Base-by-base conservation (phyloP, 1,140 invertebrate species). In the Goniozus legneri region DNA sequence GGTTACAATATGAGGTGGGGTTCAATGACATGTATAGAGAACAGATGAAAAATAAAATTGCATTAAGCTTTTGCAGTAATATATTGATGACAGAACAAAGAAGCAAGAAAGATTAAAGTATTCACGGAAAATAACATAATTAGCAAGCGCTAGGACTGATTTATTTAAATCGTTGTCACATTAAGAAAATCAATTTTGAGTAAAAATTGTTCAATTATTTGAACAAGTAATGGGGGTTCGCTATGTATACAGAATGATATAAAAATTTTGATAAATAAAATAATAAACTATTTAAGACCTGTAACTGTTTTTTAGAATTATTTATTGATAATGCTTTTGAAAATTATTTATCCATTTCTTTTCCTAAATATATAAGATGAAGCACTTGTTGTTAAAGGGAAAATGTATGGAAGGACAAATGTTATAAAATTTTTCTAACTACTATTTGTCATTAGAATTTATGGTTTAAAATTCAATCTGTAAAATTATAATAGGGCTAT, bases 261-360 rank as follows among this genome's bases (percentile, higher is more conserved):
- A 58, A 68, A 56, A 54, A 54, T 70, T 70, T 70, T 69, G 63
- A 67, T 67, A 69, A 69, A 62, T 58, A 65, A 67, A 57, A 34
- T 49, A 63, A 68, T 58, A 65, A 69, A 69, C 47, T 64, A 63
- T 62, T 67, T 59, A 66, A 67, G 54, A 64, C 59, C 50, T 60
- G 32, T 46, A 59, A 52, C 35, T 47, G 52, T 64, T 56, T 53
- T 44, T 48, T 42, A 46, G 47, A 51, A 16, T 67, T 60, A 56
- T 63, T 64, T 61, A 47, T 56, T 62, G 16, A 43, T 49, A 27
- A 6, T 27, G 4, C 4, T 27, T 6, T 27, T 27, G 24, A 27
- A 4, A 27, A 27, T 6, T 27, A 27, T 27, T n/a, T n/a, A n/a
- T n/a, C n/a, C n/a, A n/a, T n/a, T n/a, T n/a, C n/a, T n/a, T n/a